Base-by-base conservation (phyloP, 2,888 invertebrate genomes). In the Eupithecia abbreviata region DNA sequence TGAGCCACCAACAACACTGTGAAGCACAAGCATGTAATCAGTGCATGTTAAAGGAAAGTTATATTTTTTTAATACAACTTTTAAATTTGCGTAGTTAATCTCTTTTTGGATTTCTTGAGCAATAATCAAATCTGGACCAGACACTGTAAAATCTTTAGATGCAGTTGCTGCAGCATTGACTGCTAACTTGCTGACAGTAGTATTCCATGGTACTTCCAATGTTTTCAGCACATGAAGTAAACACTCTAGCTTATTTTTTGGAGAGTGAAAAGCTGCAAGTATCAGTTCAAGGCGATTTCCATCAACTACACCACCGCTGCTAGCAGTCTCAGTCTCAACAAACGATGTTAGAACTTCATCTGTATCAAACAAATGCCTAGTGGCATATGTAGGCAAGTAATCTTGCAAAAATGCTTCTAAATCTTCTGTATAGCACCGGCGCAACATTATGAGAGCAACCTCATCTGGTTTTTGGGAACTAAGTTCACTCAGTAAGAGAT, bases 401-500 rank as follows among this genome's bases (percentile, higher is more conserved):
- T 92, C 88, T 78, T 89, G 89, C 80, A 95, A 85, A 84, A 94
- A 93, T 49, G 83, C 77, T 83, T 90, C 87, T 45, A 95, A 84
- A 84, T 95, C 95, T 88, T 95, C 95, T 67, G 93, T 93, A 79
- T 95, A 95, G 81, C 94, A 94, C n/a, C 95, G 89, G 6, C 93
- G 90, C 79, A 95, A 85, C 93, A 95, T 95, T 70, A 95, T 92
- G 70, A 94, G 86, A 41, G 91, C 91, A 47, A 95, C 90, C 91
- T 95, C 95, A 82, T 84, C 90, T 55, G 93, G 89, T 78, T 87
- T 91, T 83, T 90, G 91, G 13, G 92, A 91, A 85, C 90, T 93
- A 65, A 95, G 85, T 83, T 95, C 95, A 84, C 89, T 90, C 10
- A 95, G 81, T 74, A 93, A 83, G 88, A 95, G 90, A 79, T 94